Evolutionary conservation across 2,113 vertebrate genomes (phyloP), one percentile per base, ranked within the genome.

Genomic region (Bagarius yarrelli): DNA sequence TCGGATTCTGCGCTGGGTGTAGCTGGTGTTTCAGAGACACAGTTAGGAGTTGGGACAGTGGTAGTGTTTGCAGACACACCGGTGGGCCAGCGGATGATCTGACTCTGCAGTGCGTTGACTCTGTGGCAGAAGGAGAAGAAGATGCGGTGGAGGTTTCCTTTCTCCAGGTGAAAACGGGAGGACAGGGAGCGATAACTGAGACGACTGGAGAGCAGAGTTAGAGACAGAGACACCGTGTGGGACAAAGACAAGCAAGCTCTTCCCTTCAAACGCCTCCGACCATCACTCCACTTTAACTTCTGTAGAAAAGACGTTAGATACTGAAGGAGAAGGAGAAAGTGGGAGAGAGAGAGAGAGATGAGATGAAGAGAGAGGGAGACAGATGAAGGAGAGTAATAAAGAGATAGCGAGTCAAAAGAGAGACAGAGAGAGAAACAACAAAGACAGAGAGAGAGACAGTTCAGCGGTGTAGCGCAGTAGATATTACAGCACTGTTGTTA

Each of bases 101-200:
- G 86, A 47, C 85, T 86, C 25, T 87, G 61, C 81, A 93, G 85
- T 19, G 52, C 66, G 82, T 86, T 91, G 82, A 93, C 32, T 0
- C 88, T 86, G n/a, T 92, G 86, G 21, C 92, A 92, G 89, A 93
- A 93, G 13, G 91, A 91, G 19, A 90, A 93, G 87, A 93, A 93
- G 82, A 92, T 91, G 74, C 91, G 83, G 87, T 93, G 91, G 83
- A 93, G 90, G 86, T 93, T 93, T 47, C 92, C 91, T 60, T 92
- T 93, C 85, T 94, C 92, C 86, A 93, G 83, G 34, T 86, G 86
- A 83, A 93, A 93, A 69, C 87, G 89, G 4, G 80, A 84, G 44
- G 92, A 92, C 64, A 93, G 87, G 0, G 87, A 82, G 36, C 92
- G 90, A 70, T 93, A 93, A 80, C 91, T 94, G 84, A 92, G 78